Percentiles rank a stretch among this genome's conserved stretches.
Conservation (phyloP, 2,888 invertebrate species). For the Tortrix viridana region DNA sequence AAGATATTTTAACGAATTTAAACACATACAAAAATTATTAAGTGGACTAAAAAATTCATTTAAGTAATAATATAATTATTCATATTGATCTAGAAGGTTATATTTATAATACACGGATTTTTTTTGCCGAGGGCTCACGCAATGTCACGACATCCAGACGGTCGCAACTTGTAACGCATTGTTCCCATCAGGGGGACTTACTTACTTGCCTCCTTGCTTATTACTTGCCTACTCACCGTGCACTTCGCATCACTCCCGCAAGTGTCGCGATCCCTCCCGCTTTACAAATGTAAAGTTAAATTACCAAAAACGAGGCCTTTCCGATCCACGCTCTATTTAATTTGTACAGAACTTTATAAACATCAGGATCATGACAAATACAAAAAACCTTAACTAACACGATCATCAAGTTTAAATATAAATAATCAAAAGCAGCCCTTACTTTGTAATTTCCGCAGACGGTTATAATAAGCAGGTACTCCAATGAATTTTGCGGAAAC, state of each 20-base stretch:
- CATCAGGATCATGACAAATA: too few species aligned
- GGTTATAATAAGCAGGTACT: constrained; percentile 50
- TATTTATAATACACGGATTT: too few species aligned
- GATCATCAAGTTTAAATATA: constrained; percentile 14
- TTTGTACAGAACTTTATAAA: neutral
- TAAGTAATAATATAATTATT: too few species aligned
- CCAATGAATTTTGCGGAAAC: constrained; percentile 46
- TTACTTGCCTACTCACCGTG: constrained; percentile 57
- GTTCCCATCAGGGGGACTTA: constrained; percentile 67
- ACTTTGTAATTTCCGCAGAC: constrained; percentile 38
- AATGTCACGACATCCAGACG: constrained; percentile 49
- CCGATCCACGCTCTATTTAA: neutral
- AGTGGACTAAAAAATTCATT: constrained; percentile 36
- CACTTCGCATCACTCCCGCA: constrained; percentile 46
- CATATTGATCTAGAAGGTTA: too few species aligned
- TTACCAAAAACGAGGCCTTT: constrained; percentile 17
- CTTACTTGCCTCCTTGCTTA: too few species aligned
- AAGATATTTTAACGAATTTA: too few species aligned
- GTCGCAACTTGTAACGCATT: constrained; percentile 57
- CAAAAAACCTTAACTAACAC: neutral
- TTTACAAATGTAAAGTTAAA: constrained; percentile 54
- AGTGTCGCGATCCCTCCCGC: constrained; percentile 55
- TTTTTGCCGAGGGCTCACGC: constrained; percentile 41
- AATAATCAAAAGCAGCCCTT: constrained; percentile 21
- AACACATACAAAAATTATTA: constrained; percentile 7